These are phyloP conservation scores for Neomicropteryx cornuta DNA, from an alignment of 1,140 invertebrate species.

Conservation along the genomic window DNA sequence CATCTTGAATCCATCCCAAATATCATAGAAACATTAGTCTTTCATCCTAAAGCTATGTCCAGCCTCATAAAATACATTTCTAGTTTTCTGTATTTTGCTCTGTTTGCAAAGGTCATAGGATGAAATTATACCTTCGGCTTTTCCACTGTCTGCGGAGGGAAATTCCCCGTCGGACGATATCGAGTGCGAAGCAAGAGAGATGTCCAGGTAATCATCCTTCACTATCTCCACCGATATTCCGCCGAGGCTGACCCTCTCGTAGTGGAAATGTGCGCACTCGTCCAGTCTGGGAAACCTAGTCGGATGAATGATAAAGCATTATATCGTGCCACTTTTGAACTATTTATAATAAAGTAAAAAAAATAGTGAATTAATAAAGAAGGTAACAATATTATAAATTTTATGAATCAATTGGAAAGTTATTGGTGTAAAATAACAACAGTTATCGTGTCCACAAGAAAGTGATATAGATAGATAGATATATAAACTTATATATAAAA, in stretches of 20 bases:
- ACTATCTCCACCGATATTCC: slow-evolving; percentile 46
- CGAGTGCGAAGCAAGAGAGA: too few relatives aligned
- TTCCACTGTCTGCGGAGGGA: too few relatives aligned
- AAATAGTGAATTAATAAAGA: background rate
- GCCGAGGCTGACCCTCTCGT: slow-evolving; percentile 82
- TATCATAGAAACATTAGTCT: too few relatives aligned
- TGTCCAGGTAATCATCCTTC: too few relatives aligned
- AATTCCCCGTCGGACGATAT: too few relatives aligned
- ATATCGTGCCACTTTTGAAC: background rate
- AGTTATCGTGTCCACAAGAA: background rate
- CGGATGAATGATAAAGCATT: slow-evolving; percentile 14
- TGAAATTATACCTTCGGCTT: too few relatives aligned
- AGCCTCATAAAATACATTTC: background rate
- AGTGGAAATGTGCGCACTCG: slow-evolving; percentile 98
- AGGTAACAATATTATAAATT: background rate
- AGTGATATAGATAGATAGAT: background rate
- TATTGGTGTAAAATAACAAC: background rate
- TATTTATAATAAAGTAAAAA: background rate
- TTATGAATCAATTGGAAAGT: background rate
- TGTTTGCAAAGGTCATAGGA: too few relatives aligned
- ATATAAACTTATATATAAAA: too few relatives aligned
- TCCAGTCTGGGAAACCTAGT: slow-evolving; percentile 81
- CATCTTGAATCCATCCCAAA: too few relatives aligned
- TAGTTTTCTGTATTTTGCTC: background rate
- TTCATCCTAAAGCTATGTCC: too few relatives aligned